Base-by-base conservation (phyloP, 2,113 vertebrate genomes). In the Pantherophis guttatus region DNA sequence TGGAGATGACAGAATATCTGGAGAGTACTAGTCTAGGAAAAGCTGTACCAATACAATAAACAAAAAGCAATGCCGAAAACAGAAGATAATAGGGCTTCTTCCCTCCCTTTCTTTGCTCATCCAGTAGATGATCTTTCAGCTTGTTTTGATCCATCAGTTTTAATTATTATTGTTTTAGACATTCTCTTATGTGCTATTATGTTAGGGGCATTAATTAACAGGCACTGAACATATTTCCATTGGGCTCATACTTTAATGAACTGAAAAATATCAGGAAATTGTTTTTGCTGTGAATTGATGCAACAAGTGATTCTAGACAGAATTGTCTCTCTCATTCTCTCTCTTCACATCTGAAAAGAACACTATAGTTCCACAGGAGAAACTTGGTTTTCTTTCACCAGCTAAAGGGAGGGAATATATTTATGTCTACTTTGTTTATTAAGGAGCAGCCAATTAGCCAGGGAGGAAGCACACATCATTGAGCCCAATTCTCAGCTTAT, bases 221-320 rank as follows among this genome's bases (percentile, higher is more conserved):
- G 93, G 5, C 11, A 88, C 39, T 95, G 65, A 85, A 59, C 86
- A 1, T 95, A 94, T 94, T 95, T 96, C 92, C 91, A 92, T 62
- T 94, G 92, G 91, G 65, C 91, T 94, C 95, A 8, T 94, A 93
- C 90, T 26, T 39, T 33, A 87, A 91, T 89, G 93, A 58, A 94
- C 94, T n/a, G 91, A 50, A 75, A 94, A 95, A 88, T 92, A 94
- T 29, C n/a, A 92, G 33, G 91, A 87, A 94, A 95, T 95, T 92
- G 87, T 26, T 96, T 91, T 96, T 39, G 21, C n/a, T 65, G 52
- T 5, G 58, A 23, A 54, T 95, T 93, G 93, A 87, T 93, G 90
- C 94, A 96, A 91, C 88, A 58, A 90, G 8, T 70, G 29, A 1
- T 70, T 70, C 26, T 70, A n/a, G 29, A 65, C 29, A n/a, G 62